A percentile compares a stretch with the other conserved stretches of the same genome.
Evolutionary conservation across 2,113 vertebrate species (phyloP).

Genomic region (Cepphus grylle): DNA sequence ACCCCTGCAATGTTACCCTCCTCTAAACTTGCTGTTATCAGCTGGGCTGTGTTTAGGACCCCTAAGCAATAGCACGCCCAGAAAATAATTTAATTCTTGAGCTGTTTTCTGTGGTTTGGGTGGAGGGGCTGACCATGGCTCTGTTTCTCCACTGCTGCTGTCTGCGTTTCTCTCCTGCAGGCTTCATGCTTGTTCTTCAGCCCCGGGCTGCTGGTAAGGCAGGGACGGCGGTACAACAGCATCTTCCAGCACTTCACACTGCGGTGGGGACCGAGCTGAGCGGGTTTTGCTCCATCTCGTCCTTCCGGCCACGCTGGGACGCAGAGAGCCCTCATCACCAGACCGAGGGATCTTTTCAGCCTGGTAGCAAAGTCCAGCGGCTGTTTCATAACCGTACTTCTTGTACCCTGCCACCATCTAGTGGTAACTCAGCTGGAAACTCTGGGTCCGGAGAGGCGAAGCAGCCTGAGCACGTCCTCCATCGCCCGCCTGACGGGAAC

Average conservation of each 20-base stretch:
- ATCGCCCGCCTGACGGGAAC: rapidly evolving
- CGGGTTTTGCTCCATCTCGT: rapidly evolving
- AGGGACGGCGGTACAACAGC: background rate
- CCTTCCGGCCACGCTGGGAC: background rate
- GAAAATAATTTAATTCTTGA: background rate
- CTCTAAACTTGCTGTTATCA: background rate
- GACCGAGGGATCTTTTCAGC: background rate
- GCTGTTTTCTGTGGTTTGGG: background rate
- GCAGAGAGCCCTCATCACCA: background rate
- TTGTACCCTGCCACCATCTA: slow-evolving; percentile 50
- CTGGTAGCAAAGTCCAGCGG: rapidly evolving
- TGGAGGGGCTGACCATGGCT: background rate
- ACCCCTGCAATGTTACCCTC: background rate
- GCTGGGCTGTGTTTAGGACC: background rate
- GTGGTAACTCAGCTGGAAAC: background rate
- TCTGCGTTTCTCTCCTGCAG: background rate
- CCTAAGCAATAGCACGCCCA: background rate
- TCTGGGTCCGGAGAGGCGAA: background rate
- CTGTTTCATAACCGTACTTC: background rate
- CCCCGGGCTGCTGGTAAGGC: background rate
- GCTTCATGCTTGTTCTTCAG: background rate
- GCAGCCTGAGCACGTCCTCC: background rate
- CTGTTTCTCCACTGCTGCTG: background rate
- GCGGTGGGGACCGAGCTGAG: background rate
- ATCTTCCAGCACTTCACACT: rapidly evolving